Conservation (phyloP, 2,888 invertebrate species). For the Mythimna impura region DNA sequence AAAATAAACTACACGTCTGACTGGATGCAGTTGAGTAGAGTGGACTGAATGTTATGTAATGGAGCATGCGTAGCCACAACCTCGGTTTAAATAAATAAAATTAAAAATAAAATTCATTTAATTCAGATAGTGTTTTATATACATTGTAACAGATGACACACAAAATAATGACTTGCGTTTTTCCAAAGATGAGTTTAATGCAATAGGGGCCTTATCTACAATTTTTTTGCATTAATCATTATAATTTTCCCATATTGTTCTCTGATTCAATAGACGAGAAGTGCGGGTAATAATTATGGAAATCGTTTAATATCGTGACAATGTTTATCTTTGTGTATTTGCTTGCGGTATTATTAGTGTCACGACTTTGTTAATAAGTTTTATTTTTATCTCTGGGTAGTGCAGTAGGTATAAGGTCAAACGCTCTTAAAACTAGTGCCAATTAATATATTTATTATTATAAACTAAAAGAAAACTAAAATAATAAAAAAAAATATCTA, state of each 20-base stretch:
- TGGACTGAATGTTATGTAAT: too few relatives aligned
- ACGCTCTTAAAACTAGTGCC: too few relatives aligned
- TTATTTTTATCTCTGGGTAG: constrained; percentile 6
- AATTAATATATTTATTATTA: too few relatives aligned
- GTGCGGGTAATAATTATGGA: constrained; percentile 57
- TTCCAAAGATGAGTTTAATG: neutral
- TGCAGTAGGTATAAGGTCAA: neutral
- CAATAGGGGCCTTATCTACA: constrained; percentile 50
- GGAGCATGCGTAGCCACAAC: too few relatives aligned
- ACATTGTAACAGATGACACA: constrained; percentile 22
- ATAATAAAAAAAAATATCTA: too few relatives aligned
- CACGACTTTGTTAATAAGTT: constrained; percentile 20
- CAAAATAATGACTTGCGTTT: constrained; percentile 11
- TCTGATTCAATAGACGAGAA: constrained; percentile 24
- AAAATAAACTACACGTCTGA: too few relatives aligned
- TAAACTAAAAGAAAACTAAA: too few relatives aligned
- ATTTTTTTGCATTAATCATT: constrained; percentile 22
- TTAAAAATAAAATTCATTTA: neutral
- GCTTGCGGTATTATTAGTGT: constrained; percentile 15
- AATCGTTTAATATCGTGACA: constrained; percentile 46
- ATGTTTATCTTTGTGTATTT: constrained; percentile 14
- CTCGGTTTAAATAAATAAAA: too few relatives aligned
- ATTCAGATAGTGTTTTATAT: too few relatives aligned
- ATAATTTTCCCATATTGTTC: constrained; percentile 21
- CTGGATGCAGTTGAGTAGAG: too few relatives aligned